These are phyloP conservation scores for Sebastes kiyomatsui DNA, from an alignment of 2,797 vertebrate genomes.

Conservation along the genomic window DNA sequence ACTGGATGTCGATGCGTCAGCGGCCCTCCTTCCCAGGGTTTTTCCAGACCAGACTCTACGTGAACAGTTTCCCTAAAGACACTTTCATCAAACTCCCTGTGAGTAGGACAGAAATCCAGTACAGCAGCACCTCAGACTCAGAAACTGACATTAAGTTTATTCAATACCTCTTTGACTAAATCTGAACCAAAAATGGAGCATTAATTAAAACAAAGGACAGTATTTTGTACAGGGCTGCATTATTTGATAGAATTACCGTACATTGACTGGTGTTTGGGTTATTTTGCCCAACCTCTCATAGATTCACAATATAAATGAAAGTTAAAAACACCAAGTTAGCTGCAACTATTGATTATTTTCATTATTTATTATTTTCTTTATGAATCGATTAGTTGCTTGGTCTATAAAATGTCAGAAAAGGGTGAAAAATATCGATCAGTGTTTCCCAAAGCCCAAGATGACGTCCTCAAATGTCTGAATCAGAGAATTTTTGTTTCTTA, in stretches of 20 bases:
- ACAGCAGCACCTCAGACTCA: not conserved
- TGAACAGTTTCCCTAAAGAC: slow-evolving; percentile 82
- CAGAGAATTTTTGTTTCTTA: too few species aligned
- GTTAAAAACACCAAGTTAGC: too few species aligned
- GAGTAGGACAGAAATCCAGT: slow-evolving; percentile 20
- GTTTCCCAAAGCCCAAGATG: too few species aligned
- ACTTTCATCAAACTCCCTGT: slow-evolving; percentile 92
- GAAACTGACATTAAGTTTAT: not conserved
- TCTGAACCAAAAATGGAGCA: not conserved
- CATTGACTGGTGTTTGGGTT: not conserved
- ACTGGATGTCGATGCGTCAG: slow-evolving; percentile 80
- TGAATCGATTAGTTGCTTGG: too few species aligned
- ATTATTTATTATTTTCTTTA: too few species aligned
- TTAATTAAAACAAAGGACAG: not conserved
- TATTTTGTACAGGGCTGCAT: not conserved
- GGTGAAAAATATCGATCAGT: too few species aligned
- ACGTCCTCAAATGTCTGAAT: too few species aligned
- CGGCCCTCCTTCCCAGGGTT: slow-evolving; percentile 84
- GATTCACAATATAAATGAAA: not conserved
- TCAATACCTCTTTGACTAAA: not conserved
- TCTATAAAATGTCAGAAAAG: too few species aligned
- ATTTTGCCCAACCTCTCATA: not conserved
- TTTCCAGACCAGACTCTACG: slow-evolving; percentile 82
- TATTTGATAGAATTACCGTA: not conserved
- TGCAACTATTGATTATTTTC: too few species aligned